Base-by-base conservation (phyloP, 2,113 vertebrate species). In the Maccullochella peelii region DNA sequence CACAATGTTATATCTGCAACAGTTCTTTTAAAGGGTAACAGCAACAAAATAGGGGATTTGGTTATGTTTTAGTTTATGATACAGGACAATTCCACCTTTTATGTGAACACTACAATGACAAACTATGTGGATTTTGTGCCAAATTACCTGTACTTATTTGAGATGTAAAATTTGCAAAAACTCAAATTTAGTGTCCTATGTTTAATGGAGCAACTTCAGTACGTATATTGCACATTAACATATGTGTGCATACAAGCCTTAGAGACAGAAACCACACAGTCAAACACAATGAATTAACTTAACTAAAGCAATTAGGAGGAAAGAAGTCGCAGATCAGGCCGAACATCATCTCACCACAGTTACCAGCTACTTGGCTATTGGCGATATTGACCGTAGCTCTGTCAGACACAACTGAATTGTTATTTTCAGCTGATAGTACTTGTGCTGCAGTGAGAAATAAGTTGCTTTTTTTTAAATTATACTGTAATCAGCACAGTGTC, bases 381-480 rank as follows among this genome's bases (percentile, higher is more conserved):
- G 91, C 83, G 72, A 33, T 91, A 94, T 93, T 88, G 91, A 94
- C 81, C 40, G 4, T 55, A 82, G 83, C 80, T 81, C 73, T 62
- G 79, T 87, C 81, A 85, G 85, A 86, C 79, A 86, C 89, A 89
- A 84, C 36, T 52, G 62, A 73, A 69, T 42, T 66, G 73, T 63
- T 86, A 77, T 80, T 88, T 85, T 58, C 80, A 79, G 76, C 73
- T 5, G 16, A 57, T 65, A 83, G 61, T 73, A 71, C 61, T 71
- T 67, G 76, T 63, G 71, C 21, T 87, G 81, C 63, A 80, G 86
- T 77, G 80, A 77, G 75, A 79, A 74, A 78, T 72, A 72, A 65
- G 61, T 63, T 68, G 75, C 70, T 89, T 47, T 63, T 63, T 67
- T 75, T 68, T 75, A 71, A 86, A 87, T 86, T 88, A 84, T 15